Evolutionary conservation across 2,888 invertebrate genomes (phyloP).

Genomic region (Pelosia muscerda): DNA sequence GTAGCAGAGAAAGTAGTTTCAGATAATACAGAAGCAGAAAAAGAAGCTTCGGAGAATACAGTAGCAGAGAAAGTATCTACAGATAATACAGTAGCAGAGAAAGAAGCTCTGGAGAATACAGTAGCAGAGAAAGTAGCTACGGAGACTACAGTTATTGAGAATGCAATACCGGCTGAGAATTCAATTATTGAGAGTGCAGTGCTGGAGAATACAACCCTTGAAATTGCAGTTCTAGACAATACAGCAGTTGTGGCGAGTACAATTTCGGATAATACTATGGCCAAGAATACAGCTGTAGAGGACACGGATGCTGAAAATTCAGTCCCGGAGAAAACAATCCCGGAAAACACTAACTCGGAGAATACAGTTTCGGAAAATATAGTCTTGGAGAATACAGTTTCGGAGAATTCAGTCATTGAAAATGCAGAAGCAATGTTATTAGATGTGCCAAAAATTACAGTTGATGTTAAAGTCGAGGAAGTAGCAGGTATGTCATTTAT

Average conservation of each 20-base stretch:
- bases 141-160: not conserved
- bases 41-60: not conserved
- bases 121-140: not conserved
- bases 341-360: not conserved
- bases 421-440: not conserved
- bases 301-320: not conserved
- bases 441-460: not conserved
- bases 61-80: not conserved
- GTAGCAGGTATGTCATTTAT: not conserved
- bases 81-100: not conserved
- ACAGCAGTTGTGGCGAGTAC: not conserved
- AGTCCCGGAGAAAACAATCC: not conserved
- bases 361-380: not conserved
- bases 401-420: not conserved
- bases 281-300: not conserved
- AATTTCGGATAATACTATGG: not conserved
- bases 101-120: not conserved
- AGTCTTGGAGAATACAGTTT: not conserved
- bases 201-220: not conserved
- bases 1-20: not conserved
- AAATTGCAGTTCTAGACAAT: not conserved
- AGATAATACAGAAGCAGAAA: not conserved
- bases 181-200: not conserved
- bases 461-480: slow-evolving; percentile 13
- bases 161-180: not conserved